phyloP scores from a whole-genome alignment of 2,113 vertebrate species.

The Campylorhamphus procurvoides region DNA sequence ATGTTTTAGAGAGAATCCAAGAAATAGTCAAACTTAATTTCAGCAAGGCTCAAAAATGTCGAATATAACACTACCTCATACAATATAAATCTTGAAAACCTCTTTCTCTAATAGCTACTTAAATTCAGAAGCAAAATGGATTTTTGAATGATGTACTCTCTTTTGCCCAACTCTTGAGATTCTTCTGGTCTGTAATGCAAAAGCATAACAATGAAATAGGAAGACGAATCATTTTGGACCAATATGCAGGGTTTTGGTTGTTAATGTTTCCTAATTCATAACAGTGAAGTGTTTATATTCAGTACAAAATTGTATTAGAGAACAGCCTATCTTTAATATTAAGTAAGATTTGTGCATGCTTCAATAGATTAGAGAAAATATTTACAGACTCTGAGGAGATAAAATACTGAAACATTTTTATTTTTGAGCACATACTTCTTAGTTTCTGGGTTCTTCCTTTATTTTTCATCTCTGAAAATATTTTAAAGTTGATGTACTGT shows the following conservation, averaged over 20 bases:
- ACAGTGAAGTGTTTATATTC: background rate
- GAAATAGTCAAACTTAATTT: background rate
- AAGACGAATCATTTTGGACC: background rate
- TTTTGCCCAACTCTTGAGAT: background rate
- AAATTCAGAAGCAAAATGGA: background rate
- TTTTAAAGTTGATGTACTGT: background rate
- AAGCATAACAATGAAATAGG: background rate
- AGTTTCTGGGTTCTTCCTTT: background rate
- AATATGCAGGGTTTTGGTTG: background rate
- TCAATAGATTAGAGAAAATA: background rate
- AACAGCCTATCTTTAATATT: background rate
- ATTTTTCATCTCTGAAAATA: accelerated
- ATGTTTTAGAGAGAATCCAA: background rate
- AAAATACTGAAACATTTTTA: background rate
- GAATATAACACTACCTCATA: background rate
- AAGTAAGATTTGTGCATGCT: accelerated
- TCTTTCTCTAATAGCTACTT: background rate
- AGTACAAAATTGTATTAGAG: background rate
- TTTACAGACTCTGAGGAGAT: background rate
- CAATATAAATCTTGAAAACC: background rate
- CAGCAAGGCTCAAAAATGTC: background rate
- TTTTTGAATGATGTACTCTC: background rate
- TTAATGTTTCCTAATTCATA: background rate
- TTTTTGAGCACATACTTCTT: accelerated
- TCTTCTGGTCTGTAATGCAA: background rate